Evolutionary conservation across 2,888 invertebrate genomes (phyloP).

Genomic region (Volucella zonaria): DNA sequence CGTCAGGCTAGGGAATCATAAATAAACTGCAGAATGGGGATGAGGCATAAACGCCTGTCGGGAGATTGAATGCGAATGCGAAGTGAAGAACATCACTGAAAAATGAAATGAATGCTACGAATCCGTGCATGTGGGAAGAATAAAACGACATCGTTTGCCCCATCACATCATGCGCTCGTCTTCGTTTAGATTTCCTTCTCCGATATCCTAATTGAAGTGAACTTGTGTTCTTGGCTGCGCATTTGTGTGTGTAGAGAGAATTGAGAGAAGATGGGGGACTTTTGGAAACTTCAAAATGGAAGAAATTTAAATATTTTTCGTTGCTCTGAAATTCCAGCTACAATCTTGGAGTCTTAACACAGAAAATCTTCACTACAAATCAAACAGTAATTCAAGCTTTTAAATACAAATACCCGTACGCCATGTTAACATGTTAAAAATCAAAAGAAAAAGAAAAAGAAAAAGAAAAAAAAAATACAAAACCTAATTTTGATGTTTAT

Average conservation of each 20-base stretch:
- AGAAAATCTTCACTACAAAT: too few relatives aligned
- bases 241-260: slow-evolving; percentile 6
- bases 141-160: slow-evolving; percentile 29
- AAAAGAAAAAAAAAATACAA: too few relatives aligned
- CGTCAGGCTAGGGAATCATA: slow-evolving; percentile 72
- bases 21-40: slow-evolving; percentile 49
- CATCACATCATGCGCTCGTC: slow-evolving; percentile 53
- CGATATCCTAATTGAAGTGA: slow-evolving; percentile 37
- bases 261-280: slow-evolving; percentile 27
- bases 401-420: too few relatives aligned
- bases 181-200: slow-evolving; percentile 39
- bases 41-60: slow-evolving; percentile 32
- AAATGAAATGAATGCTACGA: slow-evolving; percentile 32
- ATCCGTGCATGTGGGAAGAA: slow-evolving; percentile 30
- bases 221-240: neutral
- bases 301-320: neutral
- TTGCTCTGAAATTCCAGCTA: too few relatives aligned
- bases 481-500: too few relatives aligned
- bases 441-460: too few relatives aligned
- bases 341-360: too few relatives aligned
- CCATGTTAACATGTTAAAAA: too few relatives aligned
- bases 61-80: slow-evolving; percentile 59
- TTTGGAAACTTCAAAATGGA: neutral
- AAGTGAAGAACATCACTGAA: slow-evolving; percentile 49
- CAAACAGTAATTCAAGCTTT: too few relatives aligned